Percentiles rank a stretch among this genome's conserved stretches.
These are phyloP conservation scores for Campopleginae sp. DNA, from an alignment of 2,888 invertebrate species.

Conservation along the genomic window DNA sequence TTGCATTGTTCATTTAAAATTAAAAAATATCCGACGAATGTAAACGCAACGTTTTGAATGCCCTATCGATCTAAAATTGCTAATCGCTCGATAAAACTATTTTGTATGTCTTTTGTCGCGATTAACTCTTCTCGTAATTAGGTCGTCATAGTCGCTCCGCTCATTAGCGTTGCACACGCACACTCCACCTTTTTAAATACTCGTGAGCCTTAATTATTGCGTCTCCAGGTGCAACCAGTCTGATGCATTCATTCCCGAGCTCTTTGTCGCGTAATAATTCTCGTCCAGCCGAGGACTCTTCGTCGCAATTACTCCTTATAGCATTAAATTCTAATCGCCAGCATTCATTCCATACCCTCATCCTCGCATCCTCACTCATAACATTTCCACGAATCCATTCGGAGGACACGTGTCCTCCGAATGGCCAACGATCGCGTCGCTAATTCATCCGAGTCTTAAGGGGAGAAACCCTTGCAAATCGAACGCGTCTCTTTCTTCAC, in stretches of 20 bases:
- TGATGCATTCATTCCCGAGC: constrained; percentile 5
- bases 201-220: constrained; percentile 7
- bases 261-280: constrained; percentile 31
- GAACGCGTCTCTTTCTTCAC: background rate
- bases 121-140: constrained; percentile 27
- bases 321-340: constrained; percentile 13
- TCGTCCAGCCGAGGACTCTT: background rate
- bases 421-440: background rate
- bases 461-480: constrained; percentile 51
- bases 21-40: background rate
- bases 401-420: background rate
- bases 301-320: constrained; percentile 4
- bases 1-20: background rate
- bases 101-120: constrained; percentile 4
- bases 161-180: constrained; percentile 1
- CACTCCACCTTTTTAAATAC: background rate
- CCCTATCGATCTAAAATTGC: background rate
- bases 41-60: background rate
- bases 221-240: constrained; percentile 25
- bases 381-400: background rate
- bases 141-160: constrained; percentile 10
- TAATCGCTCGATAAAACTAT: constrained; percentile 14
- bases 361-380: background rate
- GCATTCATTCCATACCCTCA: background rate
- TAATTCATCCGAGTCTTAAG: constrained; percentile 35